Evolutionary conservation across 2,113 vertebrate genomes (phyloP), one percentile per base, ranked within the genome.

Genomic region (Addax nasomaculatus): DNA sequence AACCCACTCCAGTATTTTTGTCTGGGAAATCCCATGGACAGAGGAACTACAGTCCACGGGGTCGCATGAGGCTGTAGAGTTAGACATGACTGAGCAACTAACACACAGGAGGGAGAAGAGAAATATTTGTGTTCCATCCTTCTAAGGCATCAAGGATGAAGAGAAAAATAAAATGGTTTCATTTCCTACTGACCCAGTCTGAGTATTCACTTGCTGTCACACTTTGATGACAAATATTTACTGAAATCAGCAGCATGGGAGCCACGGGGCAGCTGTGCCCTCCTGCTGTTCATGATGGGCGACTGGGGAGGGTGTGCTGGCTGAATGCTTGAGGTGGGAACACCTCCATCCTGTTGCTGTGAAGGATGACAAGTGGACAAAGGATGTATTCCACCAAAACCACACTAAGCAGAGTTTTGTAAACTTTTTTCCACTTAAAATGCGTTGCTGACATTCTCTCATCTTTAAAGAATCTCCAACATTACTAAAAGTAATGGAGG

Each of bases 221-320:
- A 11, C 2, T 10, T 5, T 1, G 5, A n/a, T 27, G 17, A 6
- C 11, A 16, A 78, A 10, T 3, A 11, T 27, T 64, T 47, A 21
- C 60, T 27, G 43, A 64, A 27, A 16, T 25, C n/a, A 11, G 51
- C 0, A 0, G 4, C 2, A 4, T 27, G 45, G 3, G 81, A 30
- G 14, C 25, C 70, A 17, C 0, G 0, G 0, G 15, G 17, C 17
- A 43, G 30, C 6, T 1, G 62, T 12, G 16, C 36, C 36, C 16
- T 64, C 51, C 81, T 33, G 57, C 45, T 3, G 3, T 39, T 51
- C 43, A 4, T 29, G 5, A 83, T 29, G 49, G 89, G 23, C 23
- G 1, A 67, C 33, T 12, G 3, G 21, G 7, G 9, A 45, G 27
- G 27, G 33, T 5, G 0, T 8, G 11, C 39, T 33, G 36, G 64